Conservation (phyloP, 2,113 vertebrate genomes). For the Delphinus delphis region DNA sequence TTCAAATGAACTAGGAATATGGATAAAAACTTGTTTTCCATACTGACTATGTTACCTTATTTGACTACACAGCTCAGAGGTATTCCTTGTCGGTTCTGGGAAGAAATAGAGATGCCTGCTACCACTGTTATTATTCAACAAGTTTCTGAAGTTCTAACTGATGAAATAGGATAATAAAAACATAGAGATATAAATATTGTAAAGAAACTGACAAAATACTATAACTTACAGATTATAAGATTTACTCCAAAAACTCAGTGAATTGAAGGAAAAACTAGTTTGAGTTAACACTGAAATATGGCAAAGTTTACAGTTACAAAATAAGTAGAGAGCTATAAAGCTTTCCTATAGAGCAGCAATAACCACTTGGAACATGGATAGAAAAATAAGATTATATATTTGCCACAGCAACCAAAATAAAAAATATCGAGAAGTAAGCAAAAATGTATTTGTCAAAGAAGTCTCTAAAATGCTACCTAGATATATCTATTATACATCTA, state of each 20-base stretch:
- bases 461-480: not conserved
- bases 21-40: not conserved
- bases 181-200: not conserved
- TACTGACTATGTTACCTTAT: not conserved
- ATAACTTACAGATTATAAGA: not conserved
- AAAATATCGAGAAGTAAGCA: not conserved
- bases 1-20: not conserved
- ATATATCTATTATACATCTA: not conserved
- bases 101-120: not conserved
- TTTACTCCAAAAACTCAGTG: not conserved
- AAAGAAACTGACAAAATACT: slow-evolving; percentile 3
- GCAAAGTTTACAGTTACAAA: not conserved
- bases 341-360: not conserved
- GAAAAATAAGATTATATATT: not conserved
- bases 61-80: not conserved
- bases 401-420: not conserved
- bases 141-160: not conserved
- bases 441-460: not conserved
- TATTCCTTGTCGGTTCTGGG: not conserved
- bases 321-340: not conserved
- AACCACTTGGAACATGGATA: not conserved
- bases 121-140: not conserved
- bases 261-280: not conserved
- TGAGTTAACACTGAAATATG: not conserved
- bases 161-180: slow-evolving; percentile 13